These are phyloP conservation scores for Tipula helvola DNA, from an alignment of 2,888 invertebrate species.

Conservation along the genomic window DNA sequence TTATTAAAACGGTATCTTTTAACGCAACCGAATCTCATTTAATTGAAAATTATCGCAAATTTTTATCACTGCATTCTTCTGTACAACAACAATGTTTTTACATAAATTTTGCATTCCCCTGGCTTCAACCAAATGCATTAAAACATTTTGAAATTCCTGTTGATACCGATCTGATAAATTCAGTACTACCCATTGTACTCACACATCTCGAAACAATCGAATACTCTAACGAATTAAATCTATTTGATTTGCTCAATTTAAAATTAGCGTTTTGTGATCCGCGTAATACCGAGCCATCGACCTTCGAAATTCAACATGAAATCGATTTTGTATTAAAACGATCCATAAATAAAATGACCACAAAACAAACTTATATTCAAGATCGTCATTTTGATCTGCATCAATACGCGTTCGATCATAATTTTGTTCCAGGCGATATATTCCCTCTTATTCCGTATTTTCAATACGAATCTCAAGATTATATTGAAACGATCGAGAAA, in stretches of 20 bases:
- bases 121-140: not conserved
- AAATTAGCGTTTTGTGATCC: not conserved
- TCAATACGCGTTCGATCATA: not conserved
- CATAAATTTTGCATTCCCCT: not conserved
- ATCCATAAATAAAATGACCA: not conserved
- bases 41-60: not conserved
- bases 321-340: not conserved
- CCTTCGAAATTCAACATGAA: not conserved
- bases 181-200: not conserved
- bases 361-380: not conserved
- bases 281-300: not conserved
- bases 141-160: not conserved
- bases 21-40: not conserved
- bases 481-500: not conserved
- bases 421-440: not conserved
- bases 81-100: not conserved
- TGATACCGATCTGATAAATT: not conserved
- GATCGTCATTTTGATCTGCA: not conserved
- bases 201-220: not conserved
- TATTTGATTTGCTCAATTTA: not conserved
- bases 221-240: not conserved
- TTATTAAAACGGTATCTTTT: not conserved
- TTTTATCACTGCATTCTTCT: not conserved
- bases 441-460: not conserved
- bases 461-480: not conserved